A percentile compares a stretch with the other conserved stretches of the same genome.
These are phyloP conservation scores for Lutraria lutraria DNA, from an alignment of 2,888 invertebrate species.

Conservation along the genomic window DNA sequence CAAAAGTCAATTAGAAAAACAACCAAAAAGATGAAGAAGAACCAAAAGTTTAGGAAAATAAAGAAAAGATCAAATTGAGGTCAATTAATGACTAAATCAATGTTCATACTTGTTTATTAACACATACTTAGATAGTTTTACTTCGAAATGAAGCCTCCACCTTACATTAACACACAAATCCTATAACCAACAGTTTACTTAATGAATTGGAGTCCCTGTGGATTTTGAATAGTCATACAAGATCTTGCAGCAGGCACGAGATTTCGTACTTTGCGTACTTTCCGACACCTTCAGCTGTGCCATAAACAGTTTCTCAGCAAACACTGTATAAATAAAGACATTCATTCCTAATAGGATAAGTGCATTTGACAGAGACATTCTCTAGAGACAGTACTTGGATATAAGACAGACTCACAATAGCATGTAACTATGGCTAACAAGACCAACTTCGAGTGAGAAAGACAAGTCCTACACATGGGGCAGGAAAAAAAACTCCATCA, in stretches of 20 bases:
- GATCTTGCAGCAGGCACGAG: conserved; percentile 23
- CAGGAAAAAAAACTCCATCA: neutral
- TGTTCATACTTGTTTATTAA: neutral
- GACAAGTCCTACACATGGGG: neutral
- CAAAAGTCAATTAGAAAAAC: neutral
- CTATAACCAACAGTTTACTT: neutral
- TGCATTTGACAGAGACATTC: conserved; percentile 40
- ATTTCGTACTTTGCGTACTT: conserved; percentile 27
- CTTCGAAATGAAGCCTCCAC: neutral
- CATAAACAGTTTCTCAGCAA: conserved; percentile 41
- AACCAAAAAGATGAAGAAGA: neutral
- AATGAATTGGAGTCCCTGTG: conserved; percentile 7
- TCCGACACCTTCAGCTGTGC: conserved; percentile 13
- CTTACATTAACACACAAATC: conserved; percentile 9
- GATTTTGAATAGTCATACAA: neutral
- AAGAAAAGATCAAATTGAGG: neutral
- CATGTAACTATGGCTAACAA: conserved; percentile 22
- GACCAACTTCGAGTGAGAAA: neutral
- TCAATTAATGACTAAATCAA: neutral
- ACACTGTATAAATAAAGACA: conserved; percentile 34
- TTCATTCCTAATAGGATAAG: conserved; percentile 35
- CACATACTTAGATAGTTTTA: neutral
- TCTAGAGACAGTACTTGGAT: conserved; percentile 31
- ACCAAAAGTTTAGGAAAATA: neutral
- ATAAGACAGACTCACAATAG: conserved; percentile 23